phyloP scores from a whole-genome alignment of 2,113 vertebrate species.

The Gopherus evgoodei region DNA sequence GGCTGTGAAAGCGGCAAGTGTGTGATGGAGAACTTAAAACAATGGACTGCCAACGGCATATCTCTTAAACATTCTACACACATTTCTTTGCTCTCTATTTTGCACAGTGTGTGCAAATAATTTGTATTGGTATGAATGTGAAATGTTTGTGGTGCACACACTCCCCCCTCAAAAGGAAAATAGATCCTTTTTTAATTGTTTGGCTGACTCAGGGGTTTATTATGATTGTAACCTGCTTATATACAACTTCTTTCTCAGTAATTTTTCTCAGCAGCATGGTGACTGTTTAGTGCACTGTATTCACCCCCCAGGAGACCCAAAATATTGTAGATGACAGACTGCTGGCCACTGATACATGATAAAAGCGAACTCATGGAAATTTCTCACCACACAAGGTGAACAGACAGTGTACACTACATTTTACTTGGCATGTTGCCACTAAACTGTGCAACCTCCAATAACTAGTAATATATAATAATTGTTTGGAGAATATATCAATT shows the following conservation, averaged over 20 bases:
- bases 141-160: slow-evolving; percentile 41
- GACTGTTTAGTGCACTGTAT: neutral
- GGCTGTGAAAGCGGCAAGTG: neutral
- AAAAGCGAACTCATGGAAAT: neutral
- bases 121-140: slow-evolving; percentile 55
- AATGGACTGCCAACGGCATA: slow-evolving; percentile 61
- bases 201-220: slow-evolving; percentile 40
- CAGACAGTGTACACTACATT: neutral
- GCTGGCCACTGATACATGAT: neutral
- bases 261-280: neutral
- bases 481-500: slow-evolving; percentile 29
- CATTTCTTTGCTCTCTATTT: slow-evolving; percentile 60
- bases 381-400: neutral
- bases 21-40: slow-evolving; percentile 45
- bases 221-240: slow-evolving; percentile 55
- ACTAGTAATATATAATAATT: neutral
- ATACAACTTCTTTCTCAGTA: neutral
- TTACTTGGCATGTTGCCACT: neutral
- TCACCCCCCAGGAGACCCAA: neutral
- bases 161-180: slow-evolving; percentile 37
- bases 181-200: slow-evolving; percentile 19
- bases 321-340: neutral
- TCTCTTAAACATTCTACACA: slow-evolving; percentile 58
- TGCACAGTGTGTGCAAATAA: slow-evolving; percentile 62
- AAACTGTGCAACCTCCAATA: neutral